Base-by-base conservation (phyloP, 2,113 vertebrate genomes). In the Colossoma macropomum region DNA sequence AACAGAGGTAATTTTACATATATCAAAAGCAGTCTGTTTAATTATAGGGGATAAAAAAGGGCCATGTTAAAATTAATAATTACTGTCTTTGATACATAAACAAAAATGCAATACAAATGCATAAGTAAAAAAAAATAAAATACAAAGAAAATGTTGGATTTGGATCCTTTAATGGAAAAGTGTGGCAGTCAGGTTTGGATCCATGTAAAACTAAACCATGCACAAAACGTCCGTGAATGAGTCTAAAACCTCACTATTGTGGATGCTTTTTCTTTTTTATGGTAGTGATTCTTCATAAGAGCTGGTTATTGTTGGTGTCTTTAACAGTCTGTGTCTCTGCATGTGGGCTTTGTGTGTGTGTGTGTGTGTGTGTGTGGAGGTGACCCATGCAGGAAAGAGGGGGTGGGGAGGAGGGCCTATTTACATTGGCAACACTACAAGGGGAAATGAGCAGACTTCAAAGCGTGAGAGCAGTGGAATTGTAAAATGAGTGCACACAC, bases 401-500 rank as follows among this genome's bases (percentile, higher is more conserved):
- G 88, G 86, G 88, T 65, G 84, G 88, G 84, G 77, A 79, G 84
- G 92, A 87, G 88, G 38, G 86, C 63, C 79, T 93, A 87, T 96
- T 96, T 96, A 94, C 89, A 82, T 92, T 97, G 95, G 94, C 95
- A 94, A 90, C 87, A 87, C 77, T 88, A 90, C 90, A 92, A 93
- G 93, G 90, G 91, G 92, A 93, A 95, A 86, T 88, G 90, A 94
- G 93, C 93, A 86, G 91, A 93, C 94, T 95, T 97, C 94, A 96
- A 95, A 96, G 95, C 86, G 1, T 79, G 80, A 81, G 86, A 85
- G 86, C 86, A 88, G 90, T 86, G 91, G 90, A 92, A 92, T 90
- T 92, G 90, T 90, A 89, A 90, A 89, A 89, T 19, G 59, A 91
- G 91, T 85, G 65, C 90, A 73, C 88, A 87, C 89, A 90, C 89